Evolutionary conservation across 2,888 invertebrate genomes (phyloP), one percentile per base, ranked within the genome.

Genomic region (Epinotia nisella): DNA sequence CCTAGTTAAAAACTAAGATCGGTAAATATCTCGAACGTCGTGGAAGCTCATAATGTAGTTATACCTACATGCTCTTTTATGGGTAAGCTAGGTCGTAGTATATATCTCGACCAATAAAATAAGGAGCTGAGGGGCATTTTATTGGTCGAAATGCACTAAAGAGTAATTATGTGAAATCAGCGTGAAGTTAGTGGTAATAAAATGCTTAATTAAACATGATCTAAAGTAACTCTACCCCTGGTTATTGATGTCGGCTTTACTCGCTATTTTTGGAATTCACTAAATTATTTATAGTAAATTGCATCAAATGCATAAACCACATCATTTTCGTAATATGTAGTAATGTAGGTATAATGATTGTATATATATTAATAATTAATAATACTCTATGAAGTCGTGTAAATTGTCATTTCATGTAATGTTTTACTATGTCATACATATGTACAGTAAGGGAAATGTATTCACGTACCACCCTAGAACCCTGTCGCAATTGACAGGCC

Each of bases 171-270:
- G 24, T 35, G 17, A 56, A 21, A 41, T 41, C 41, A 55, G 66
- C 41, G 55, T 66, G 66, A 66, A 66, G 56, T 56, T 56, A 56
- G 35, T 19, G 58, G 39, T 35, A 17, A 66, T 56, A 21, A 19
- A 53, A 21, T 35, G 0, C 21, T 39, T 56, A 55, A 21, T 39
- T 56, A 55, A 55, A 65, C 39, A n/a, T n/a, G 15, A 3, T 55
- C 35, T 51, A 29, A 39, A 39, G 5, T 53, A 29, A 64, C n/a
- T 29, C 21, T 51, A 10, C 17, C 17, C 13, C 19, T 35, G 49
- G 35, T 51, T 35, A 64, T 66, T 66, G n/a, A 41, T 41, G 24
- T 17, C n/a, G n/a, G 49, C 62, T 49, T 62, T 62, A 11, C n/a
- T 10, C 0, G 45, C 1, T 4, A 21, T 49, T 49, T 62, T 49